Base-by-base conservation (phyloP, 37 sponge, comb jelly and placozoan species). In the Oopsacas minuta region DNA sequence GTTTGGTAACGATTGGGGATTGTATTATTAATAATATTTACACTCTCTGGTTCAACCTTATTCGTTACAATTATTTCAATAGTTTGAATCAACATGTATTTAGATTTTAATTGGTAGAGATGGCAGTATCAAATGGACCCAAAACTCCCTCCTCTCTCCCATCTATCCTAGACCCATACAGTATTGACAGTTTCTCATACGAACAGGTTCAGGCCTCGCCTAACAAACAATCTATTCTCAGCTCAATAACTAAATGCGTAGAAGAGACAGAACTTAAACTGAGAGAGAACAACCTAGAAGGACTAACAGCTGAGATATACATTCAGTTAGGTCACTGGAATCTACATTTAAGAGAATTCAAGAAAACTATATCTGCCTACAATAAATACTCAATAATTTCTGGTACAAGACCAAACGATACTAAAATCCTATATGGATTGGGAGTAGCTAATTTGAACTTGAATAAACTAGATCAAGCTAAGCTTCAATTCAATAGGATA, bases 281-380 rank as follows among this genome's bases (percentile, higher is more conserved):
- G 75, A 61, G 75, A 34, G 75, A 61, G 75, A 61, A 61, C 30
- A n/a, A 25, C 32, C 75, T n/a, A 34, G 75, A 61, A 3, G 75
- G 75, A 61, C 75, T 61, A 5, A 61, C 75, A 25, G 28, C 75
- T 7, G 75, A 61, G 30, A n/a, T 61, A n/a, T 61, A 61, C 75
- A n/a, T 61, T 7, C 75, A 61, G 75, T 34, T 61, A 12, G 75
- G 75, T 3, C 75, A 61, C 75, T 61, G 75, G 75, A 61, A 61
- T 34, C 75, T 61, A 3, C 75, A 61, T 61, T 34, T 61, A 34
- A 61, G 30, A 34, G 75, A 61, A n/a, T 61, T 61, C 75, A 25
- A 61, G 20, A 61, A 61, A 34, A 61, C 75, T 3, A 61, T 61
- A 25, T 61, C 75, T 3, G 75, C 75, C 30, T 61, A 61, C 75